Evolutionary conservation across 2,888 invertebrate species (phyloP).

Genomic region (Lithophane semibrunnea): DNA sequence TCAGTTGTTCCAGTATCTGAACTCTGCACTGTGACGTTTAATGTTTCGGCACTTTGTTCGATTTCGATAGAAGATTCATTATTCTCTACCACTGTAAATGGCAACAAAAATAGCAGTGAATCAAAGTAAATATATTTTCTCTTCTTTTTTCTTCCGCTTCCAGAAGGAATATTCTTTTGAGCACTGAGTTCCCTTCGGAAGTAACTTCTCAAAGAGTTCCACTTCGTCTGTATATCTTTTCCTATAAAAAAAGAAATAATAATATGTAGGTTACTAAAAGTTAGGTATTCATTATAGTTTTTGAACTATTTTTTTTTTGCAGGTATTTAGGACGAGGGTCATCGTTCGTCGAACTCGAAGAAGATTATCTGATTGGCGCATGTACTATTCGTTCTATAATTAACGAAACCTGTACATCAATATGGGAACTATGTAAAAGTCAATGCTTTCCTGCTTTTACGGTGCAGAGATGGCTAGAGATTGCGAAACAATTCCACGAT

Average conservation of each 20-base stretch:
- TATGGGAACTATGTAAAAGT: conserved; percentile 18
- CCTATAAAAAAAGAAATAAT: conserved; percentile 8
- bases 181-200: conserved; percentile 46
- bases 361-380: too few species aligned
- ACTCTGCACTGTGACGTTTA: conserved; percentile 15
- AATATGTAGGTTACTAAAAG: neutral
- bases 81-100: conserved; percentile 43
- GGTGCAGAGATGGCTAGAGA: conserved; percentile 37
- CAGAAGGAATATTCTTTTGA: conserved; percentile 46
- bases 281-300: too few species aligned
- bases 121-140: conserved; percentile 53
- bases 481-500: conserved; percentile 12
- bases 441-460: conserved; percentile 35
- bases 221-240: conserved; percentile 12
- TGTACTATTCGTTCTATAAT: too few species aligned
- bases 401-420: neutral
- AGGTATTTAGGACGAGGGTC: neutral
- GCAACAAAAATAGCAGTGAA: conserved; percentile 50
- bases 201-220: conserved; percentile 45
- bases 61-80: conserved; percentile 48
- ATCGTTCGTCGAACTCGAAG: neutral
- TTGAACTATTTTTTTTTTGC: too few species aligned
- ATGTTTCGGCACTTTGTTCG: conserved; percentile 37
- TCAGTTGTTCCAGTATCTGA: conserved; percentile 18
- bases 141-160: conserved; percentile 44